phyloP scores from a whole-genome alignment of 1,140 invertebrate species.

The Cheumatopsyche charites region DNA sequence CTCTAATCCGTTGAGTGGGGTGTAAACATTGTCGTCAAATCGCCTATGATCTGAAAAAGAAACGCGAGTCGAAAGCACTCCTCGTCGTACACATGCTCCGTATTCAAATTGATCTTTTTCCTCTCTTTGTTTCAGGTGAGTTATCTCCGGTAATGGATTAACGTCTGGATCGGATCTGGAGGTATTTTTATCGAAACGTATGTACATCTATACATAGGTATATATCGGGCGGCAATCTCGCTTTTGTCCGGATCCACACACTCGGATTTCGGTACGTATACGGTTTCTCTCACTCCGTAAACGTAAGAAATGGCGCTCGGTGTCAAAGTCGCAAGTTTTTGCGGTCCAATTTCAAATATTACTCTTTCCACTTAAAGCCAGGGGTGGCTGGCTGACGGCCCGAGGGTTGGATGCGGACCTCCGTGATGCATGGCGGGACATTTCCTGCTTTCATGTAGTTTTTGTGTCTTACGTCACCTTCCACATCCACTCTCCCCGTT shows the following conservation, averaged over 20 bases:
- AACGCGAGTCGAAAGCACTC: not conserved
- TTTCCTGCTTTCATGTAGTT: conserved; percentile 40
- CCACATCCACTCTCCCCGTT: conserved; percentile 30
- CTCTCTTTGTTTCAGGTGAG: conserved; percentile 16
- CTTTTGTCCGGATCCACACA: not conserved
- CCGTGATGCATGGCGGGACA: conserved; percentile 36
- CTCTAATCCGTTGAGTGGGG: not conserved
- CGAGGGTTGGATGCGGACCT: not conserved
- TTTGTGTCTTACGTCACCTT: conserved; percentile 39
- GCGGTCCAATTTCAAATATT: conserved; percentile 39
- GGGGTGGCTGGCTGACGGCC: conserved; percentile 11
- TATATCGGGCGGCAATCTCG: no score
- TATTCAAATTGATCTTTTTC: conserved; percentile 3
- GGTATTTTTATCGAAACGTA: not conserved
- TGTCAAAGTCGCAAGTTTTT: conserved; percentile 25
- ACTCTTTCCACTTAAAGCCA: conserved; percentile 33
- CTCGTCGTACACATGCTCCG: not conserved
- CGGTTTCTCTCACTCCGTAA: not conserved
- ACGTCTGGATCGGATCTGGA: conserved; percentile 5
- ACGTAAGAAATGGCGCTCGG: conserved; percentile 18
- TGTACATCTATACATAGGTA: not conserved
- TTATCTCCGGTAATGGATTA: not conserved
- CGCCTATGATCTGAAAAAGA: not conserved
- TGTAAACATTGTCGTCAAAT: conserved; percentile 2
- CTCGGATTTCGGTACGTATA: not conserved